These are phyloP conservation scores for Melitaea athalia DNA, from an alignment of 2,888 invertebrate species.

Conservation along the genomic window DNA sequence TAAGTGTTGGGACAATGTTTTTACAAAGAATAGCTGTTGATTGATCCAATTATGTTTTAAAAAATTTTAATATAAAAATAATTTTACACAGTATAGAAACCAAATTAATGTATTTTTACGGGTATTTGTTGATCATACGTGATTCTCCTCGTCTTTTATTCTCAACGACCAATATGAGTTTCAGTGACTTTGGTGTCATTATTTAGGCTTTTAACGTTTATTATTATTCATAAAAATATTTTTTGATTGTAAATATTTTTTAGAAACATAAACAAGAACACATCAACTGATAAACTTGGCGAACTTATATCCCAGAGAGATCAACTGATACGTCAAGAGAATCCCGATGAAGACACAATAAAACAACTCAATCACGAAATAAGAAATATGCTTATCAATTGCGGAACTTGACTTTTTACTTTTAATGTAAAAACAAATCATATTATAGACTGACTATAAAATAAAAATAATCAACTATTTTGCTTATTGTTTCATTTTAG, in stretches of 20 bases:
- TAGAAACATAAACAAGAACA: constrained; percentile 59
- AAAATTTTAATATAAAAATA: too few relatives aligned
- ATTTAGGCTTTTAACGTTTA: too few relatives aligned
- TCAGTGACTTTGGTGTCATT: too few relatives aligned
- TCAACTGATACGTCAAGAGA: constrained; percentile 70
- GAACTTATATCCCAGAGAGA: constrained; percentile 77
- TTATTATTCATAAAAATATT: background rate
- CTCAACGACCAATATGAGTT: too few relatives aligned
- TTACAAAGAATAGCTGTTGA: too few relatives aligned
- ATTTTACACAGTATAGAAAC: too few relatives aligned
- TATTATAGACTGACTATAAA: background rate
- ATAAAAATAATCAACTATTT: background rate
- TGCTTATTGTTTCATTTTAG: background rate
- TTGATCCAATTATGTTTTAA: too few relatives aligned
- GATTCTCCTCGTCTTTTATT: too few relatives aligned
- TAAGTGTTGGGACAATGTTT: too few relatives aligned
- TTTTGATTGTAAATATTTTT: constrained; percentile 3
- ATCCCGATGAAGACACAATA: constrained; percentile 71
- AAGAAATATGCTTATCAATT: constrained; percentile 71
- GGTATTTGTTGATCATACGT: too few relatives aligned
- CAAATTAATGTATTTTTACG: too few relatives aligned
- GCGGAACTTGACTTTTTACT: constrained; percentile 54
- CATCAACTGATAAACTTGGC: constrained; percentile 67
- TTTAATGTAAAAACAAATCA: background rate
- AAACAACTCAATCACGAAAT: constrained; percentile 80